Evolutionary conservation across 2,113 vertebrate species (phyloP).

Genomic region (Sporophila hypoxantha): DNA sequence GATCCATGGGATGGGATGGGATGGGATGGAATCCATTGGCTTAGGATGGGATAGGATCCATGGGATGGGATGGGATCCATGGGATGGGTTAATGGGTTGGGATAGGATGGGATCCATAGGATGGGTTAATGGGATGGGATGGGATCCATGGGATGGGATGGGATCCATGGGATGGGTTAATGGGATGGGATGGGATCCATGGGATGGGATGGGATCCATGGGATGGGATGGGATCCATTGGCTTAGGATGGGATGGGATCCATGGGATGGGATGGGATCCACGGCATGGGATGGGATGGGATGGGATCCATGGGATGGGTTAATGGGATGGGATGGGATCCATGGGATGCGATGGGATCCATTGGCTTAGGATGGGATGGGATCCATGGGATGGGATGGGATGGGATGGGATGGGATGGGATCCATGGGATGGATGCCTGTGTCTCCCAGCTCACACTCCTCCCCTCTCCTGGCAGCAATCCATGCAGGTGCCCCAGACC

Average conservation of each 20-base stretch:
- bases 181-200: no score
- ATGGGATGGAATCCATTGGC: no score
- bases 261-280: not conserved
- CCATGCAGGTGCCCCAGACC: constrained; percentile 93
- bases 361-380: not conserved
- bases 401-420: not conserved
- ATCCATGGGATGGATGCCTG: not conserved
- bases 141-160: not conserved
- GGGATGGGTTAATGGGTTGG: not conserved
- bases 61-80: not conserved
- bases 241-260: no score
- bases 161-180: not conserved
- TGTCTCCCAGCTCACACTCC: not conserved
- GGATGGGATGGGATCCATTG: no score
- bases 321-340: no score
- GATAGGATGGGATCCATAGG: no score
- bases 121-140: no score
- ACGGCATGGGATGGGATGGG: no score
- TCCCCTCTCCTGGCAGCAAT: constrained; percentile 71
- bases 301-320: no score
- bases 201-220: not conserved
- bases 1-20: not conserved
- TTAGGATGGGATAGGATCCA: no score
- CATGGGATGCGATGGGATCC: no score
- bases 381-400: no score